A percentile compares a stretch with the other conserved stretches of the same genome.
Evolutionary conservation across 2,888 invertebrate species (phyloP).

Genomic region (Hyposoter didymator): DNA sequence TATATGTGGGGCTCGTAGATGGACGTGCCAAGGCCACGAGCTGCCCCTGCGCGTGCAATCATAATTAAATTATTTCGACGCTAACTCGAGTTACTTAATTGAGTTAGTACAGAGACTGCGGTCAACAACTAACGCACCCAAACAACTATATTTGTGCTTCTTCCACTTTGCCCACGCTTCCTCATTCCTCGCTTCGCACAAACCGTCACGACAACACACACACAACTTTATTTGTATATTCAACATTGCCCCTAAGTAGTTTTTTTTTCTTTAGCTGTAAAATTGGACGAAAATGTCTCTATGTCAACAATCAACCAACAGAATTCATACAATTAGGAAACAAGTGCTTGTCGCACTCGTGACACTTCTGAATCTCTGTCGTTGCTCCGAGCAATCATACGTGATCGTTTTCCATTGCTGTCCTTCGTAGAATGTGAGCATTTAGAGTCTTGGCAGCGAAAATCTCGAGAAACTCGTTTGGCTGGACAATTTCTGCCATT

Average conservation of each 20-base stretch:
- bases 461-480: too few species aligned
- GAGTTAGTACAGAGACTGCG: constrained; percentile 68
- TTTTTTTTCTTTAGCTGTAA: neutral
- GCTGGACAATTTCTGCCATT: neutral
- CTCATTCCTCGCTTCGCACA: neutral
- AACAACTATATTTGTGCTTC: constrained; percentile 51
- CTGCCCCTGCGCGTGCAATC: constrained; percentile 48
- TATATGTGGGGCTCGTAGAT: neutral
- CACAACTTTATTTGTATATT: constrained; percentile 24
- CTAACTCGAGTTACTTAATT: constrained; percentile 69
- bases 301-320: neutral
- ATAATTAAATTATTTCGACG: constrained; percentile 68
- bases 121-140: constrained; percentile 67
- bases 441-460: neutral
- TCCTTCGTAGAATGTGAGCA: neutral
- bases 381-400: neutral
- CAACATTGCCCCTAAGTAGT: neutral
- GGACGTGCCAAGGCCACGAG: constrained; percentile 30
- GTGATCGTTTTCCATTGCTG: neutral
- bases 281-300: neutral
- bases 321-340: neutral
- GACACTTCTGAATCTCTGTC: neutral
- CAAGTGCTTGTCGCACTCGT: neutral
- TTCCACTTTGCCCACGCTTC: constrained; percentile 13
- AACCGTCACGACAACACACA: constrained; percentile 49